These are phyloP conservation scores for Hydrochoerus hydrochaeris DNA, from an alignment of 2,113 vertebrate species.

Conservation along the genomic window DNA sequence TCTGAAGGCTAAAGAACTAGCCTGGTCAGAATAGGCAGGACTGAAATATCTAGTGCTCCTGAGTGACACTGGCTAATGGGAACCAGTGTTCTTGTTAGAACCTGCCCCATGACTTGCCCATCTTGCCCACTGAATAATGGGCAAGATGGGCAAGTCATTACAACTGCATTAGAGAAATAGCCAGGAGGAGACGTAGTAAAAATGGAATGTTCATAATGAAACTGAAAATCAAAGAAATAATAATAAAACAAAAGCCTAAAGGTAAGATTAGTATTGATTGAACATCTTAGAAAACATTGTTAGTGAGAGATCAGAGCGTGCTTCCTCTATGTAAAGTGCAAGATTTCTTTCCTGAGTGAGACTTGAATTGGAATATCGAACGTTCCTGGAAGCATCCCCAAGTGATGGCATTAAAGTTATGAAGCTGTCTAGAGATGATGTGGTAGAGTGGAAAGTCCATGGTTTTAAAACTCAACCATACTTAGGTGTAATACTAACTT, in stretches of 20 bases:
- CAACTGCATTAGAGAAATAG: conserved; percentile 37
- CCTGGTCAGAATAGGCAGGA: not conserved
- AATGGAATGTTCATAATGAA: conserved; percentile 75
- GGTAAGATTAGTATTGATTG: conserved; percentile 75
- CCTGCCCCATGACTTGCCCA: not conserved
- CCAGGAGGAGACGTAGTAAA: conserved; percentile 58
- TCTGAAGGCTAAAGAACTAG: not conserved
- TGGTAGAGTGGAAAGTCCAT: not conserved
- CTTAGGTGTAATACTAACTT: not conserved
- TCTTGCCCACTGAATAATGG: too few species aligned
- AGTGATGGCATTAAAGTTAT: not conserved
- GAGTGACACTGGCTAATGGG: too few species aligned
- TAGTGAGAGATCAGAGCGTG: conserved; percentile 67
- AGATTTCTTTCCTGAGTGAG: conserved; percentile 43
- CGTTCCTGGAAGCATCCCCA: not conserved
- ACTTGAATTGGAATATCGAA: not conserved
- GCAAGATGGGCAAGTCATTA: too few species aligned
- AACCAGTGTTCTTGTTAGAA: not conserved
- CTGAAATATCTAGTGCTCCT: not conserved
- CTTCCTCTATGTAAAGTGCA: conserved; percentile 46
- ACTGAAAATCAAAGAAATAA: conserved; percentile 77
- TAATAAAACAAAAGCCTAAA: conserved; percentile 74
- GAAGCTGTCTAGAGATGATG: not conserved
- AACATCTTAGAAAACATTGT: conserved; percentile 71
- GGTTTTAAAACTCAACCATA: not conserved